These are phyloP conservation scores for Anas flavirostris DNA, from an alignment of 2,797 vertebrate species.

Conservation along the genomic window DNA sequence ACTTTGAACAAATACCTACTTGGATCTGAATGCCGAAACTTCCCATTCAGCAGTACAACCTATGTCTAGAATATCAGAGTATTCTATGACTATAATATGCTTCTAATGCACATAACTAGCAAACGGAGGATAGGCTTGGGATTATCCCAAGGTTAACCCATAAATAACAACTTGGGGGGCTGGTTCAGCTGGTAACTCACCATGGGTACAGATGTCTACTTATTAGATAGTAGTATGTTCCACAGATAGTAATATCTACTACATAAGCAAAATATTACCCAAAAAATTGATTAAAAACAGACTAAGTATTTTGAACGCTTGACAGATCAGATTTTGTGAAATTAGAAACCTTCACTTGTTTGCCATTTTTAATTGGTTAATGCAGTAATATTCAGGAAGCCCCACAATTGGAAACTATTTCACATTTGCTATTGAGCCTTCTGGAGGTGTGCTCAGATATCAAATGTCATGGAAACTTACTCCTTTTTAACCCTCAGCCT, in stretches of 20 bases:
- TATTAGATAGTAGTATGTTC: not conserved
- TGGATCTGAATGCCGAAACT: not conserved
- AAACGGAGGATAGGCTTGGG: not conserved
- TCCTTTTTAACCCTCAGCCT: not conserved
- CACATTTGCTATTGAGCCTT: not conserved
- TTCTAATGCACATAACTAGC: not conserved
- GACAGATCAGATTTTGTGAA: not conserved
- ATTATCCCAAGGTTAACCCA: not conserved
- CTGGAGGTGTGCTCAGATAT: not conserved
- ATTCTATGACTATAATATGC: fast-evolving
- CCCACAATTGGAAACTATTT: not conserved
- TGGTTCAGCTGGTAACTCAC: not conserved
- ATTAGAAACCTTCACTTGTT: not conserved
- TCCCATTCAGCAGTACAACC: not conserved
- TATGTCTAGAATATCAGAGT: not conserved
- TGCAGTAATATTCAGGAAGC: not conserved
- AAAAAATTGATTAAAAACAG: not conserved
- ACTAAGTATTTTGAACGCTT: not conserved
- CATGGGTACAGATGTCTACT: not conserved
- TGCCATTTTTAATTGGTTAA: not conserved
- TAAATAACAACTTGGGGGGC: not conserved
- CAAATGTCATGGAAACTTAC: not conserved
- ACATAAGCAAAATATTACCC: not conserved
- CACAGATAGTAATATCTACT: not conserved
- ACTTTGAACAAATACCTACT: not conserved